phyloP scores from a whole-genome alignment of 1,140 invertebrate genomes.

The Bombus difficillimus region DNA sequence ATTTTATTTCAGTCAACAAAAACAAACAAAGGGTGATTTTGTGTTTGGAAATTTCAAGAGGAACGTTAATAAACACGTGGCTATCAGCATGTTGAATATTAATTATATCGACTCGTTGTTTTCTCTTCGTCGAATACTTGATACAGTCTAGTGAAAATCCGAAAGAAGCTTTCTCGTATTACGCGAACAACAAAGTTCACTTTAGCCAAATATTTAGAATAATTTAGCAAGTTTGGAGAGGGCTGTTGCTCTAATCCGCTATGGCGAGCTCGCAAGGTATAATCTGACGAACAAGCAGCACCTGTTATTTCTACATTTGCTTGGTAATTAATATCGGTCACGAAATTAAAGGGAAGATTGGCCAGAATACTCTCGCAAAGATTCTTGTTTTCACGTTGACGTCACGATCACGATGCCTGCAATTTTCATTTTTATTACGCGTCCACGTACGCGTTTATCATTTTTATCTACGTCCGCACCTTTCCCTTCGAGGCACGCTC shows the following conservation, averaged over 20 bases:
- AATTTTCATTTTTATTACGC: slow-evolving; percentile 38
- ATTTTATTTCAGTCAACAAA: not conserved
- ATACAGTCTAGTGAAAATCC: not conserved
- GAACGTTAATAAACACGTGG: not conserved
- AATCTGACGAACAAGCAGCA: slow-evolving; percentile 16
- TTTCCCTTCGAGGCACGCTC: not conserved
- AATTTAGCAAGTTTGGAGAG: slow-evolving; percentile 22
- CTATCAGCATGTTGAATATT: not conserved
- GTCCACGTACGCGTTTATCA: slow-evolving; percentile 37
- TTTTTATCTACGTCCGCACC: slow-evolving; percentile 23
- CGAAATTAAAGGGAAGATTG: not conserved
- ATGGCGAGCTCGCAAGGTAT: not conserved
- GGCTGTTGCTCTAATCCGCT: slow-evolving; percentile 2
- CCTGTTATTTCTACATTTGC: slow-evolving; percentile 46
- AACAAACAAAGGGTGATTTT: too few relatives aligned
- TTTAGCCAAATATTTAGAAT: slow-evolving; percentile 31
- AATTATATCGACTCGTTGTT: not conserved
- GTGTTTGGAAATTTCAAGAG: not conserved
- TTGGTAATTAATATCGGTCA: slow-evolving; percentile 34
- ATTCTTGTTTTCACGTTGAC: not conserved
- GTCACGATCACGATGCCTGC: not conserved
- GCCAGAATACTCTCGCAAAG: not conserved
- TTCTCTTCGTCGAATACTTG: not conserved
- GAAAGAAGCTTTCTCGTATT: slow-evolving; percentile 5
- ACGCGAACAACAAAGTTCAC: not conserved